A percentile compares a stretch with the other conserved stretches of the same genome.
Conservation (phyloP, 2,888 invertebrate species). For the Panopea generosa region DNA sequence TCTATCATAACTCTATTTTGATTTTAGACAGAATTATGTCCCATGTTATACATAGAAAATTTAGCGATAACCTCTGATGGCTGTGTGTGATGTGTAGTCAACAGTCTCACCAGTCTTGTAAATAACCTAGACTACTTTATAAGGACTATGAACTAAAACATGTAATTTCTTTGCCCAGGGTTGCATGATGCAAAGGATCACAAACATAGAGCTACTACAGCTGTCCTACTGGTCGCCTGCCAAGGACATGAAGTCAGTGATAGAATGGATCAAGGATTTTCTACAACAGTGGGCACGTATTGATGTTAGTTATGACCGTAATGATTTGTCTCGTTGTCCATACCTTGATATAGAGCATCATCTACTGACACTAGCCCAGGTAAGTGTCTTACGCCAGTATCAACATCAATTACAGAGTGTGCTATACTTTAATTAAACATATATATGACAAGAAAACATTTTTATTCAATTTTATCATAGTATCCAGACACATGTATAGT, state of each 20-base stretch:
- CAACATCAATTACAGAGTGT: no score
- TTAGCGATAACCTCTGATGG: no score
- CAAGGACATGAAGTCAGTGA: slow-evolving; percentile 82
- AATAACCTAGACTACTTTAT: no score
- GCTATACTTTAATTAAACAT: neutral
- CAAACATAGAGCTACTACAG: slow-evolving; percentile 83
- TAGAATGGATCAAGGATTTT: slow-evolving; percentile 82
- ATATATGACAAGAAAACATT: neutral
- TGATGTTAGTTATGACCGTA: slow-evolving; percentile 79
- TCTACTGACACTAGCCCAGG: slow-evolving; percentile 82
- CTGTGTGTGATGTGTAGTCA: no score
- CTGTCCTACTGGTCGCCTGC: slow-evolving; percentile 84
- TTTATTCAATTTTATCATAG: neutral
- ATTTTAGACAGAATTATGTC: no score
- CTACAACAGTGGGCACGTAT: slow-evolving; percentile 82
- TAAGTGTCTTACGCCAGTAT: slow-evolving; percentile 58
- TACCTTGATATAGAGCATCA: slow-evolving; percentile 83
- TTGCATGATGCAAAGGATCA: slow-evolving; percentile 80
- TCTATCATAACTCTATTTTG: no score
- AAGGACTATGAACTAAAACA: no score
- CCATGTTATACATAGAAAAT: no score
- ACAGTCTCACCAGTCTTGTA: no score
- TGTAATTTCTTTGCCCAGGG: slow-evolving; percentile 69
- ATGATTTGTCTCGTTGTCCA: slow-evolving; percentile 77
- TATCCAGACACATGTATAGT: no score